Percentiles rank a stretch among this genome's conserved stretches.
These are phyloP conservation scores for Papilio aristodemus DNA, from an alignment of 1,140 invertebrate genomes.

Conservation along the genomic window DNA sequence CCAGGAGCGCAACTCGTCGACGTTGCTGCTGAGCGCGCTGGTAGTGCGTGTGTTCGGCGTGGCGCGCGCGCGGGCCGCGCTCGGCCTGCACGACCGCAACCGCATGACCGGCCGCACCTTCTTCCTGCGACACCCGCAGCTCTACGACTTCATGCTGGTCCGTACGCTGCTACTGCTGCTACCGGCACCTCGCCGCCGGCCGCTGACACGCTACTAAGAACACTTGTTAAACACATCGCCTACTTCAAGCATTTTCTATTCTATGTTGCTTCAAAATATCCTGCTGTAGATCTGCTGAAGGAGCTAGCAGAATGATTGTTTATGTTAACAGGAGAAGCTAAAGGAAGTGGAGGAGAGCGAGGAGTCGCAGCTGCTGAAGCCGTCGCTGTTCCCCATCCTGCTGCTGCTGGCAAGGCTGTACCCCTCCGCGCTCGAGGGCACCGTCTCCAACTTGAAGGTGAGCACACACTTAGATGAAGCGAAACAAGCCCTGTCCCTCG, in stretches of 20 bases:
- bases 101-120: constrained; percentile 89
- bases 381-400: constrained; percentile 87
- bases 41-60: constrained; percentile 95
- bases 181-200: too few species aligned
- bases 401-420: constrained; percentile 90
- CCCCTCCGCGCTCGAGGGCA: constrained; percentile 85
- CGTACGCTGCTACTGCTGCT: too few species aligned
- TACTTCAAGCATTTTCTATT: too few species aligned
- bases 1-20: constrained; percentile 92
- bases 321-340: constrained; percentile 50
- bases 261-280: too few species aligned
- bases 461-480: too few species aligned
- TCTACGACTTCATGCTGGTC: constrained; percentile 89
- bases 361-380: constrained; percentile 64
- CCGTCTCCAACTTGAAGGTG: constrained; percentile 85
- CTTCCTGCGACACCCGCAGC: constrained; percentile 89
- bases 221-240: too few species aligned
- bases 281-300: neutral
- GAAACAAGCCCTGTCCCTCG: too few species aligned
- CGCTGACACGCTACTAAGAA: too few species aligned
- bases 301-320: too few species aligned
- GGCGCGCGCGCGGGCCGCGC: constrained; percentile 86
- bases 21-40: constrained; percentile 91
- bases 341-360: constrained; percentile 57
- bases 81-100: constrained; percentile 89